phyloP scores from a whole-genome alignment of 2,888 invertebrate genomes.

The Dryobota labecula region DNA sequence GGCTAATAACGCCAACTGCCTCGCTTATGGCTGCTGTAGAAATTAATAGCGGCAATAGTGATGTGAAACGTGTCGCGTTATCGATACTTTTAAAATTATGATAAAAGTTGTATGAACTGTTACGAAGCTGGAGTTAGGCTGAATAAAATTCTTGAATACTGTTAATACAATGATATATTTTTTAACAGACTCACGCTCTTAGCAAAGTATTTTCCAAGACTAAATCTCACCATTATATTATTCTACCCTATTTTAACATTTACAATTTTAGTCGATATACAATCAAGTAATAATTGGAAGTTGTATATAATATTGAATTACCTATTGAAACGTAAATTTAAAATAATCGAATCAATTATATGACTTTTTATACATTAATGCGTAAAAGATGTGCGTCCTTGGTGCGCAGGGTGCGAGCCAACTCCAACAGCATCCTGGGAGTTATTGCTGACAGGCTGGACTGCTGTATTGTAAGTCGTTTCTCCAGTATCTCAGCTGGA shows the following conservation, averaged over 20 bases:
- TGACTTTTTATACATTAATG: too few species aligned
- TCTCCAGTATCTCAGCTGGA: too few species aligned
- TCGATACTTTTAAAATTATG: conserved; percentile 1
- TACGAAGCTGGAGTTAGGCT: neutral
- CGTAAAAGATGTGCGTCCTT: too few species aligned
- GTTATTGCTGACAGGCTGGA: too few species aligned
- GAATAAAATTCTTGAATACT: neutral
- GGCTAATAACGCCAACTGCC: conserved; percentile 88
- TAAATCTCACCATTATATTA: too few species aligned
- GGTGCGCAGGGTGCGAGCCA: too few species aligned
- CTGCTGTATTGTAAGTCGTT: too few species aligned
- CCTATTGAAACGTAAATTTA: neutral
- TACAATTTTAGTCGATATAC: too few species aligned
- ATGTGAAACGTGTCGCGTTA: conserved; percentile 48
- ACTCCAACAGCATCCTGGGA: too few species aligned
- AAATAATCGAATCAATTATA: neutral
- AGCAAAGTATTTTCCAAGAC: neutral
- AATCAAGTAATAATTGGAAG: too few species aligned
- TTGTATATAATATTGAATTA: too few species aligned
- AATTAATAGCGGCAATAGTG: conserved; percentile 85
- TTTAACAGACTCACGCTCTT: neutral
- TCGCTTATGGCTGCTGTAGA: conserved; percentile 86
- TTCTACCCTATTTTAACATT: too few species aligned
- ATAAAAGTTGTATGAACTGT: neutral
- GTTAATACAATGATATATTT: neutral